phyloP scores from a whole-genome alignment of 2,888 invertebrate genomes.

The Lepetodrilus schrolli region DNA sequence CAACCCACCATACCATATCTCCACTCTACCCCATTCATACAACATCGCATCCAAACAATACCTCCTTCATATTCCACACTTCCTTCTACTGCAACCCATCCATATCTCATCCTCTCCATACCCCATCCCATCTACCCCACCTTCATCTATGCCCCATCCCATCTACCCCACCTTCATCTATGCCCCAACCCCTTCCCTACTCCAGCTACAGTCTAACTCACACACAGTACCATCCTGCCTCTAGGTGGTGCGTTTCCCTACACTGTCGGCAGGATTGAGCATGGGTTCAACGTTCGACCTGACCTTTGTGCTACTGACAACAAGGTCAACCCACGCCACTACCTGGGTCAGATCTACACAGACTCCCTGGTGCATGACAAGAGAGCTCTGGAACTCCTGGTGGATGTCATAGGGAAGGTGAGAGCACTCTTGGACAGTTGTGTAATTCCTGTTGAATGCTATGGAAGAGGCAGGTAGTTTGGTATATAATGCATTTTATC shows the following conservation, averaged over 20 bases:
- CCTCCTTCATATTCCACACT: no score
- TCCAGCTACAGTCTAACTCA: background rate
- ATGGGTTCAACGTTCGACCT: slow-evolving; percentile 77
- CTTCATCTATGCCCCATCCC: no score
- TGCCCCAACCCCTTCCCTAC: no score
- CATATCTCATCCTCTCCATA: no score
- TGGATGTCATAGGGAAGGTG: slow-evolving; percentile 77
- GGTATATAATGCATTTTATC: no score
- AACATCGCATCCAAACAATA: no score
- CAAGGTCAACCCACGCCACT: slow-evolving; percentile 71
- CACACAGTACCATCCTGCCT: slow-evolving; percentile 13
- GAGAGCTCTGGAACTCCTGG: slow-evolving; percentile 75
- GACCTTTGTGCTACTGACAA: slow-evolving; percentile 78
- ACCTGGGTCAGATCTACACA: slow-evolving; percentile 76
- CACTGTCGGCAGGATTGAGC: slow-evolving; percentile 78
- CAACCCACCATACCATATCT: no score
- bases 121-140: no score
- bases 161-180: no score
- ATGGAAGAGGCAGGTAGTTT: background rate
- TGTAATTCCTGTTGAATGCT: background rate
- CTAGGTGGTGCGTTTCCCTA: slow-evolving; percentile 78
- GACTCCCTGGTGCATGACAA: slow-evolving; percentile 78
- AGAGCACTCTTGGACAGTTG: slow-evolving; percentile 26
- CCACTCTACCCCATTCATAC: no score
- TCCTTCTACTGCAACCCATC: no score